A percentile compares a stretch with the other conserved stretches of the same genome.
These are phyloP conservation scores for Paradisaea rubra DNA, from an alignment of 2,113 vertebrate species.

Conservation along the genomic window DNA sequence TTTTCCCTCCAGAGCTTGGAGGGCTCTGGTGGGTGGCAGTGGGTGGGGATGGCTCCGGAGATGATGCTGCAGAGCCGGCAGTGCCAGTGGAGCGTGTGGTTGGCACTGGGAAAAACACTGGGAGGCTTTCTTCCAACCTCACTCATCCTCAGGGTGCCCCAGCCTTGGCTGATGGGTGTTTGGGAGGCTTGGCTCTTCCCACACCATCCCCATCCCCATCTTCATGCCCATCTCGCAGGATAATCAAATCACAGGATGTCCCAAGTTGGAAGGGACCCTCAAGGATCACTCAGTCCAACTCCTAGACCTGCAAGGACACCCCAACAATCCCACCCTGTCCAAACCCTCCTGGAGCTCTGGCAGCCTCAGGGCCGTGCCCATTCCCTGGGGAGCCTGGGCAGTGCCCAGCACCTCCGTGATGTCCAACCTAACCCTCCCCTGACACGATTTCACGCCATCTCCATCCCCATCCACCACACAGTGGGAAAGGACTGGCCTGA, in stretches of 20 bases:
- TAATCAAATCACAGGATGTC: not conserved
- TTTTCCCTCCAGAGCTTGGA: not conserved
- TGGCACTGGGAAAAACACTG: not conserved
- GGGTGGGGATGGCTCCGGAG: too few relatives aligned
- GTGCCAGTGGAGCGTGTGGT: rapidly evolving
- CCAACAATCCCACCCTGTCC: not conserved
- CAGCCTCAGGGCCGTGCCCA: rapidly evolving
- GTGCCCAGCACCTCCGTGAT: not conserved
- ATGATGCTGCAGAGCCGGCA: not conserved
- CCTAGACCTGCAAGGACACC: not conserved
- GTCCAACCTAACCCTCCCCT: rapidly evolving
- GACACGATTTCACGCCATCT: not conserved
- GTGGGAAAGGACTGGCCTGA: not conserved
- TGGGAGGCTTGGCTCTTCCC: not conserved
- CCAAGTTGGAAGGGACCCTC: not conserved
- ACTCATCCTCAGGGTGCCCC: rapidly evolving
- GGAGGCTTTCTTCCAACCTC: not conserved
- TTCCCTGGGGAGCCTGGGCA: not conserved
- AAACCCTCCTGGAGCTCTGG: not conserved
- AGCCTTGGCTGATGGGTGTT: not conserved
- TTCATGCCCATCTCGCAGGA: rapidly evolving
- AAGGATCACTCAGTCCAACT: not conserved
- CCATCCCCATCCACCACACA: not conserved
- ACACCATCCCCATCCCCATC: not conserved
- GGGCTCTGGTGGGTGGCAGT: not conserved